phyloP scores from a whole-genome alignment of 2,888 invertebrate genomes.

The Taphrorychus bicolor region DNA sequence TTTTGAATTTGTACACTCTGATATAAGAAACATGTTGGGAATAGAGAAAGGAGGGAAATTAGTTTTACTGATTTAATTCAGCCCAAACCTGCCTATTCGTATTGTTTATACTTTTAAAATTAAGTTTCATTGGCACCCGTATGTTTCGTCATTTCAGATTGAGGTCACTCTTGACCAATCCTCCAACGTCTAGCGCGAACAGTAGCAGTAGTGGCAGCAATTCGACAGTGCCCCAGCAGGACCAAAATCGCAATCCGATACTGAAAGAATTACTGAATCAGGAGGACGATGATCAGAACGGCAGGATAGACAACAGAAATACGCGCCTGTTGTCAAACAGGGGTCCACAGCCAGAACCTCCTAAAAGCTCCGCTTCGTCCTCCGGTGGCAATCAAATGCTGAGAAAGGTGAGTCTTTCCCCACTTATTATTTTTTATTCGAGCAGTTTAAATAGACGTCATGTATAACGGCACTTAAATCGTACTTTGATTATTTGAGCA shows the following conservation, averaged over 20 bases:
- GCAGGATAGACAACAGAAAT: constrained; percentile 56
- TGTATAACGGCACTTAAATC: neutral
- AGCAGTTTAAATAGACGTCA: neutral
- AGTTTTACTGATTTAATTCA: no score
- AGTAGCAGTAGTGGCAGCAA: constrained; percentile 40
- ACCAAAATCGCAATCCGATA: constrained; percentile 63
- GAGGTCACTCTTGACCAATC: constrained; percentile 66
- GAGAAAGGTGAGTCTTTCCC: constrained; percentile 64
- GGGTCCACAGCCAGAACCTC: constrained; percentile 49
- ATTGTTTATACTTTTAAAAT: no score
- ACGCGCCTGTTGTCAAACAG: constrained; percentile 50
- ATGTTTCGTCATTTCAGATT: no score
- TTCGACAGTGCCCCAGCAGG: constrained; percentile 39
- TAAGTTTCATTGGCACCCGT: no score
- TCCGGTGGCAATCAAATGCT: constrained; percentile 65
- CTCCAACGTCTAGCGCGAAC: constrained; percentile 56
- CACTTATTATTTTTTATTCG: no score
- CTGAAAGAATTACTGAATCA: constrained; percentile 71
- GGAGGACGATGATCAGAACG: constrained; percentile 68
- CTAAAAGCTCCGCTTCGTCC: constrained; percentile 44
- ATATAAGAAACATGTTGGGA: no score
- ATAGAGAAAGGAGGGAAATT: no score
- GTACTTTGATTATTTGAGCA: neutral
- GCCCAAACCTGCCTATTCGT: no score
- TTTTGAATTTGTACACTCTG: no score